phyloP scores from a whole-genome alignment of 2,888 invertebrate species.

The Pediacus dermestoides region DNA sequence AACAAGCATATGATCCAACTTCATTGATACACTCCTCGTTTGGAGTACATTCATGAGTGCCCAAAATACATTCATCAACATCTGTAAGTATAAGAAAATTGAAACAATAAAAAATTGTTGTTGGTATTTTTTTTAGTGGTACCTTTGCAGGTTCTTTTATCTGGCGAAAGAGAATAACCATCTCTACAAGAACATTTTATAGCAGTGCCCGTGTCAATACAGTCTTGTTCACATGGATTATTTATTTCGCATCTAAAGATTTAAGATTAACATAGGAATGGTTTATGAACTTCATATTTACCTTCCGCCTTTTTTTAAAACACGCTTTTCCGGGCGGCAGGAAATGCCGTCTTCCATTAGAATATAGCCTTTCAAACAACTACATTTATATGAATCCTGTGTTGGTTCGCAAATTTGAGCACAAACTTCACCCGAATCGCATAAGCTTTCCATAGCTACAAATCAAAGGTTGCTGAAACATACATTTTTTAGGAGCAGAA shows the following conservation, averaged over 20 bases:
- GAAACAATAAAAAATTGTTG: background rate
- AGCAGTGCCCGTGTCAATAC: constrained; percentile 65
- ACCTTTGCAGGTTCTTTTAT: constrained; percentile 67
- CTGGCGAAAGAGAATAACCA: constrained; percentile 65
- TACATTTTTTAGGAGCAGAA: no score
- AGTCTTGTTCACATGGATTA: constrained; percentile 73
- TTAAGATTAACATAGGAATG: no score
- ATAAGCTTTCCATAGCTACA: constrained; percentile 53
- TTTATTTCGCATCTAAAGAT: constrained; percentile 55
- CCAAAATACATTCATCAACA: constrained; percentile 58
- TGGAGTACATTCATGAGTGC: constrained; percentile 51
- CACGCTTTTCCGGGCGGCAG: constrained; percentile 54
- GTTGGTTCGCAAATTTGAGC: constrained; percentile 75
- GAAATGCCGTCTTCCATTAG: constrained; percentile 69
- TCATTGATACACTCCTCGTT: constrained; percentile 55
- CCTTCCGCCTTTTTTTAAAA: constrained; percentile 30
- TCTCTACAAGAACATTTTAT: constrained; percentile 68
- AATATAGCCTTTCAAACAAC: constrained; percentile 65
- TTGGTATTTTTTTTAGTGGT: constrained; percentile 14
- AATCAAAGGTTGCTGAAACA: no score
- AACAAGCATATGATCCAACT: constrained; percentile 55
- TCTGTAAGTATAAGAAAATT: constrained; percentile 50
- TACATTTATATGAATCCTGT: constrained; percentile 67
- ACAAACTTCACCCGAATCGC: constrained; percentile 62
- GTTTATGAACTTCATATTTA: constrained; percentile 16